A percentile compares a stretch with the other conserved stretches of the same genome.
Evolutionary conservation across 1,140 invertebrate genomes (phyloP).

Genomic region (Schlechtendalia chinensis): DNA sequence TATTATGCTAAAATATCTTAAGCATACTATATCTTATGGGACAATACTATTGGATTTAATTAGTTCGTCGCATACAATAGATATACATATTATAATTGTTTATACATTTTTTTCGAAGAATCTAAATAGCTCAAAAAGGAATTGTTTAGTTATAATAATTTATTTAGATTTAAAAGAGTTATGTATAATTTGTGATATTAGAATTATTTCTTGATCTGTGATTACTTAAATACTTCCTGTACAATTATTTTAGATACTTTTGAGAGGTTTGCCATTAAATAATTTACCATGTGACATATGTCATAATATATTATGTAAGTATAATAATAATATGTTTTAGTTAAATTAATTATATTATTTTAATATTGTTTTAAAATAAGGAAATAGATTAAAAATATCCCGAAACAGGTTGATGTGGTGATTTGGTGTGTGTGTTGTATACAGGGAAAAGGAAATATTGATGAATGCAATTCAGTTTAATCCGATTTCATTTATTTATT

Average conservation of each 20-base stretch:
- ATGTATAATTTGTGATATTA: slow-evolving; percentile 44
- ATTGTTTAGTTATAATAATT: slow-evolving; percentile 12
- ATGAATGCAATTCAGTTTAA: background rate
- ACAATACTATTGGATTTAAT: background rate
- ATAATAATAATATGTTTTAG: background rate
- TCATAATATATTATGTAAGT: background rate
- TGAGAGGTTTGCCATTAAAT: slow-evolving; percentile 7
- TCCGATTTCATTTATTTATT: background rate
- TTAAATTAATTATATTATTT: slow-evolving; percentile 4
- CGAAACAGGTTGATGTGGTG: background rate
- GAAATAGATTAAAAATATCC: background rate
- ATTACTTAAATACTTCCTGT: slow-evolving; percentile 25
- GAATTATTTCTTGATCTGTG: slow-evolving; percentile 46
- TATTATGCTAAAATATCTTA: background rate
- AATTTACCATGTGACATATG: background rate
- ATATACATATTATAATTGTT: background rate
- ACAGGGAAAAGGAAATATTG: slow-evolving; percentile 10
- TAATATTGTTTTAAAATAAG: background rate
- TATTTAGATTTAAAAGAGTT: slow-evolving; percentile 21
- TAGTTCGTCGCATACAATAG: background rate
- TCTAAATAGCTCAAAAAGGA: slow-evolving; percentile 34
- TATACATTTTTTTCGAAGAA: background rate
- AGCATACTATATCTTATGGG: background rate
- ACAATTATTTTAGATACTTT: slow-evolving; percentile 31
- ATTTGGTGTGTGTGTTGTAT: background rate